Base-by-base conservation (phyloP, 2,888 invertebrate species). In the Rhaphigaster nebulosa region DNA sequence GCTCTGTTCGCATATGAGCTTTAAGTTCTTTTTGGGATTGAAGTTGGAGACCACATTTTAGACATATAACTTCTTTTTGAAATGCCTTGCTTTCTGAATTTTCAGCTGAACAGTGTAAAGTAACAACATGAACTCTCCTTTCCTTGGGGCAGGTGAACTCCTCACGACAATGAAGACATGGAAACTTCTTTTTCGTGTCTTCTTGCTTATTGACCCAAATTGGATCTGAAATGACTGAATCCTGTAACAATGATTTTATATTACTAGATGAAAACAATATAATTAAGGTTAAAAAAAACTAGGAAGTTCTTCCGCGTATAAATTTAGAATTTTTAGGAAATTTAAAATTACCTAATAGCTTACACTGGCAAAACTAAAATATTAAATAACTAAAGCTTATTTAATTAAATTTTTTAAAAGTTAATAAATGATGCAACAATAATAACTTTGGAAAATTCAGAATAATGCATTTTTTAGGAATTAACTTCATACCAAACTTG, bases 91-190 rank as follows among this genome's bases (percentile, higher is more conserved):
- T 90, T 26, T 92, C 92, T 34, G 60, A 52, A 54, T 38, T 84
- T 38, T 41, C 84, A 38, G 65, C 50, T 52, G 89, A 34, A 65
- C 91, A 91, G 89, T 92, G 92, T 8, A 92, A 88, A 41, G 92
- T 90, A 18, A 92, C 91, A 41, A 92, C 91, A 93, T 96, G 96
- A 38, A 95, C 94, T 45, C 96, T 94, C 91, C 96, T 94, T 93
- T 96, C 96, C 92, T 95, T 95, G 4, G 95, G 94, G 65, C 95
- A 95, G 54, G 95, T 94, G 93, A 96, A 96, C 89, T 95, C 94
- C 91, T 95, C 94, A 12, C 94, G 94, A 93, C 96, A 96, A 65
- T 94, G 94, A 0, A 95, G 93, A 93, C 96, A 96, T 92, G 95
- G 94, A 93, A 90, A 92, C 38, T 89, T 91, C 70, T 90, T 90